Base-by-base conservation (phyloP, 2,888 invertebrate genomes). In the Rhingia rostrata region DNA sequence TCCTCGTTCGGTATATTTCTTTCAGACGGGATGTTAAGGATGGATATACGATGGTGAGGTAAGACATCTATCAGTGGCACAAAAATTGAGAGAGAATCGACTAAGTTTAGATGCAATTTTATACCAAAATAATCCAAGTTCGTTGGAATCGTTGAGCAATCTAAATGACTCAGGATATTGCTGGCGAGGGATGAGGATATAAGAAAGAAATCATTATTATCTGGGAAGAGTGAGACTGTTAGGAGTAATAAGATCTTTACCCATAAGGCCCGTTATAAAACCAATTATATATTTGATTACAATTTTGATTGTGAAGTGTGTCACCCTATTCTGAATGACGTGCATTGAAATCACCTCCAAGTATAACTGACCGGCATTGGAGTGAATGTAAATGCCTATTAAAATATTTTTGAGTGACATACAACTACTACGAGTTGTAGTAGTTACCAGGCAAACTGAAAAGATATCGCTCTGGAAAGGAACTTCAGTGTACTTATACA, bases 361-460 rank as follows among this genome's bases (percentile, higher is more conserved):
- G n/a, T n/a, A n/a, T n/a, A n/a, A n/a, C n/a, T n/a, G 67, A 35
- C 43, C 67, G 10, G 43, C 67, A 12, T 49, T 51, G 37, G 49
- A 49, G 4, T 39, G 37, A 33, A 70, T 51, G 32, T 70, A 70
- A 41, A 70, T 70, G 14, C 47, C 56, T 12, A 69, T 33, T 7
- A 10, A 12, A 14, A 35, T 47, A 35, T 47, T 51, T 5, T 22
- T 5, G 30, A 7, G 14, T 49, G 54, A 56, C 14, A 35, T 14
- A 14, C 37, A 35, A 4, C 12, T 6, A 6, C 35, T 66, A 12
- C n/a, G 32, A 10, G 32, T 9, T 37, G 30, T 22, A 43, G 54
- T 53, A 12, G 41, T 10, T 33, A 30, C 66, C n/a, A 54, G 5
- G 35, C 54, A 67, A 22, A 43, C 56, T n/a, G 45, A 54, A n/a